Evolutionary conservation across 2,113 vertebrate genomes (phyloP).

Genomic region (Oxyura jamaicensis): DNA sequence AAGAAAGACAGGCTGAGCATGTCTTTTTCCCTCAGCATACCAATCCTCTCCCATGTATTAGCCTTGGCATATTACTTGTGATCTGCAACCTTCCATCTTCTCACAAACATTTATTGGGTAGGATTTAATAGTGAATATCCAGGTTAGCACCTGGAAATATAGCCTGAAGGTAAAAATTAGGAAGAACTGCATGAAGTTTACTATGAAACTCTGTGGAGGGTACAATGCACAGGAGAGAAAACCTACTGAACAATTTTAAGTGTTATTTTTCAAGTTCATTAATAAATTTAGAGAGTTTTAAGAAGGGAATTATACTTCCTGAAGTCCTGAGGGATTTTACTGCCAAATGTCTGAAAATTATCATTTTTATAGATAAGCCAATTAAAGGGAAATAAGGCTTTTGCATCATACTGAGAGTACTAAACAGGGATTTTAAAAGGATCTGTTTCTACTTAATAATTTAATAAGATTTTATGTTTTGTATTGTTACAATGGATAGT

Average conservation of each 20-base stretch:
- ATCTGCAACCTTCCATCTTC: neutral
- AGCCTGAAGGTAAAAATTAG: slow-evolving; percentile 29
- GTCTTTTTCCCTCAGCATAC: neutral
- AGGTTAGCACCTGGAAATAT: slow-evolving; percentile 22
- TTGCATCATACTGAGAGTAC: slow-evolving; percentile 45
- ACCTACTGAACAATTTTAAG: slow-evolving; percentile 27
- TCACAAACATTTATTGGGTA: neutral
- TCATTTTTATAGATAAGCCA: slow-evolving; percentile 70
- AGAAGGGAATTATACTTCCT: slow-evolving; percentile 67
- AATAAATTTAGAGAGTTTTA: slow-evolving; percentile 68
- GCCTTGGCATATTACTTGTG: neutral
- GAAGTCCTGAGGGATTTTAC: slow-evolving; percentile 62
- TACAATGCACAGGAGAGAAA: slow-evolving; percentile 33
- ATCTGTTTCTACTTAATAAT: slow-evolving; percentile 61
- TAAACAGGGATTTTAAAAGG: slow-evolving; percentile 61
- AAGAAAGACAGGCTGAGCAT: neutral
- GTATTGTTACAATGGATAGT: neutral
- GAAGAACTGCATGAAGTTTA: slow-evolving; percentile 45
- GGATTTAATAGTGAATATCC: slow-evolving; percentile 40
- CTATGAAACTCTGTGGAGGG: slow-evolving; percentile 10
- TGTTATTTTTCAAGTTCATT: slow-evolving; percentile 70
- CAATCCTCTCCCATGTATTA: neutral
- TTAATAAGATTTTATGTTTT: slow-evolving; percentile 46
- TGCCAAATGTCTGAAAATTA: slow-evolving; percentile 70
- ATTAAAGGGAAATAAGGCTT: slow-evolving; percentile 64